phyloP scores from a whole-genome alignment of 2,797 vertebrate species.

The Danionella dracula region DNA sequence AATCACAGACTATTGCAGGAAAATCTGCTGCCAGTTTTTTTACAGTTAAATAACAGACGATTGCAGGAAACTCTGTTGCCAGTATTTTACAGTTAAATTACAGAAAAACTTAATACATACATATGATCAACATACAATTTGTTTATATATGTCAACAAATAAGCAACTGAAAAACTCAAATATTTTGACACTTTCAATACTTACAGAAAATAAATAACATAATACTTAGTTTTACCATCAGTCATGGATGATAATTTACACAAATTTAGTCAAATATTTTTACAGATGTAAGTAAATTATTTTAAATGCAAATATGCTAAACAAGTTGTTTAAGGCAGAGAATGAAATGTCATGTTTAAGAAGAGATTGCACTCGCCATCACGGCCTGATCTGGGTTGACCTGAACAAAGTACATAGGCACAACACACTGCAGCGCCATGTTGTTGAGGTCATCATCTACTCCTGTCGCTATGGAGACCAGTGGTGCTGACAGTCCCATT shows the following conservation, averaged over 20 bases:
- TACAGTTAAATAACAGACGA: too few species aligned
- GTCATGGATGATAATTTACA: too few species aligned
- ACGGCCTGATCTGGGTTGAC: constrained; percentile 59
- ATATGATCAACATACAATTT: not conserved
- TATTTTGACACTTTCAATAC: not conserved
- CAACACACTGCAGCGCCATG: constrained; percentile 62
- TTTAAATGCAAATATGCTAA: too few species aligned
- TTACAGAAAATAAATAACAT: not conserved
- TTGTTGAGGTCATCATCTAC: constrained; percentile 56
- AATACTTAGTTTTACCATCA: too few species aligned
- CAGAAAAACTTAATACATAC: too few species aligned
- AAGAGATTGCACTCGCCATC: constrained; percentile 44
- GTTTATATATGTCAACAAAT: not conserved
- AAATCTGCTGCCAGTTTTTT: too few species aligned
- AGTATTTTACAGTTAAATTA: too few species aligned
- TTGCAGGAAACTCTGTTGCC: too few species aligned
- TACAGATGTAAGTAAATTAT: too few species aligned
- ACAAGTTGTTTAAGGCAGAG: too few species aligned
- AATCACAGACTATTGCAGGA: too few species aligned
- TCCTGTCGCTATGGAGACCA: constrained; percentile 30
- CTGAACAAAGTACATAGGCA: constrained; percentile 72
- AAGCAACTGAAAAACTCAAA: not conserved
- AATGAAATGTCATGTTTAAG: not conserved
- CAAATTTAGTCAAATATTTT: too few species aligned
- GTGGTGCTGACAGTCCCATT: constrained; percentile 41